These are phyloP conservation scores for Andrena dorsata DNA, from an alignment of 2,888 invertebrate species.

Conservation along the genomic window DNA sequence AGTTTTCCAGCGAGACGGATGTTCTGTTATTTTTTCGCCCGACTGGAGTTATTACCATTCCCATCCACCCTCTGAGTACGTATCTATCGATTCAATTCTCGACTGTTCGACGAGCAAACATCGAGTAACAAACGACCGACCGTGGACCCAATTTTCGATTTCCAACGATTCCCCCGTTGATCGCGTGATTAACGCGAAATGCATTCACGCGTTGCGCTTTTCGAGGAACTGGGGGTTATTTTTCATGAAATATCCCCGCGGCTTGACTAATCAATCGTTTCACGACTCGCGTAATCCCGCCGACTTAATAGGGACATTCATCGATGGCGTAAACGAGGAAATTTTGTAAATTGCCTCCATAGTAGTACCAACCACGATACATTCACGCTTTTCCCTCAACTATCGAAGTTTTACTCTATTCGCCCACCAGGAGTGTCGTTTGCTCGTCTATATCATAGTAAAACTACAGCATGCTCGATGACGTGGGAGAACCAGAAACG, in stretches of 20 bases:
- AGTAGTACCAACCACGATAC: no score
- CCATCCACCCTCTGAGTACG: conserved; percentile 4
- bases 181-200: conserved; percentile 1
- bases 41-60: conserved; percentile 20
- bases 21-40: neutral
- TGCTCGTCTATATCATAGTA: no score
- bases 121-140: conserved; percentile 3
- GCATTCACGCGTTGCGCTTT: neutral
- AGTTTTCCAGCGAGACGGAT: conserved; percentile 3
- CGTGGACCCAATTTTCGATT: neutral
- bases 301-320: conserved; percentile 12
- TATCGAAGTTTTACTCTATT: no score
- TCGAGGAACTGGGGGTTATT: neutral
- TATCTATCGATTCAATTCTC: conserved; percentile 15
- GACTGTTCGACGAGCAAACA: conserved; percentile 2
- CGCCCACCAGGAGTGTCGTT: no score
- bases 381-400: no score
- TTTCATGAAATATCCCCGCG: neutral
- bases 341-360: conserved; percentile 1
- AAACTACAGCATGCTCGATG: no score
- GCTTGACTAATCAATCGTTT: neutral
- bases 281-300: neutral
- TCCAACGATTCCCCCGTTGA: neutral
- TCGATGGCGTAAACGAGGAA: neutral
- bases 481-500: no score